These are phyloP conservation scores for Platorchestia sp. DNA, from an alignment of 1,140 invertebrate species.

Conservation along the genomic window DNA sequence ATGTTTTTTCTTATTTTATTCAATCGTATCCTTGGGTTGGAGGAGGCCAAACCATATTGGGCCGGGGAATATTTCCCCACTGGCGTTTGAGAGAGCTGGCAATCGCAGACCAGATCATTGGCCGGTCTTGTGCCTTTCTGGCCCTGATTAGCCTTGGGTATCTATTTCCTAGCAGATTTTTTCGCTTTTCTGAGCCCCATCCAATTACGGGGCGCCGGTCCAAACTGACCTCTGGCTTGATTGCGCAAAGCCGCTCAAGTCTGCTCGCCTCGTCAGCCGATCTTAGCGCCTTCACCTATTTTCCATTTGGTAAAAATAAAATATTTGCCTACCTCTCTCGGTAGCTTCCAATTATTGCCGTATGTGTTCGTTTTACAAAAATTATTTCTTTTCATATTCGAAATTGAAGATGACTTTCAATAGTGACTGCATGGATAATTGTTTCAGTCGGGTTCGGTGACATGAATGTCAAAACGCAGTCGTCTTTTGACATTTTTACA, in stretches of 20 bases:
- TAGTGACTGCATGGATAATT: not conserved
- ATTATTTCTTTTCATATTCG: not conserved
- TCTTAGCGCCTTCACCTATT: not conserved
- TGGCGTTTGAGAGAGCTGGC: not conserved
- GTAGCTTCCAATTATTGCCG: not conserved
- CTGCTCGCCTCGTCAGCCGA: not conserved
- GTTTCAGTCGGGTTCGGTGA: not conserved
- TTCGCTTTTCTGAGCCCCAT: conserved; percentile 46
- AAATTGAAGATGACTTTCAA: not conserved
- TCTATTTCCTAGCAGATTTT: conserved; percentile 41
- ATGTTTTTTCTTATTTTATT: not conserved
- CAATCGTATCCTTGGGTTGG: not conserved
- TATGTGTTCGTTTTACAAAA: not conserved
- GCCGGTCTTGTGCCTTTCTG: conserved; percentile 36
- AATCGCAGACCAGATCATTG: conserved; percentile 50
- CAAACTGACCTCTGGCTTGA: conserved; percentile 46
- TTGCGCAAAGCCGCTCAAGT: conserved; percentile 44
- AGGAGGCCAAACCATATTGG: not conserved
- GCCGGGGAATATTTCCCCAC: not conserved
- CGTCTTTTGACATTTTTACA: not conserved
- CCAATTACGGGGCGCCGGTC: conserved; percentile 21
- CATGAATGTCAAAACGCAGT: not conserved
- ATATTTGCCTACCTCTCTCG: not conserved
- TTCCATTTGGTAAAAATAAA: conserved; percentile 1
- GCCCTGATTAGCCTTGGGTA: conserved; percentile 45